Percentiles rank a stretch among this genome's conserved stretches.
These are phyloP conservation scores for Eriocheir sinensis DNA, from an alignment of 1,140 invertebrate genomes.

Conservation along the genomic window DNA sequence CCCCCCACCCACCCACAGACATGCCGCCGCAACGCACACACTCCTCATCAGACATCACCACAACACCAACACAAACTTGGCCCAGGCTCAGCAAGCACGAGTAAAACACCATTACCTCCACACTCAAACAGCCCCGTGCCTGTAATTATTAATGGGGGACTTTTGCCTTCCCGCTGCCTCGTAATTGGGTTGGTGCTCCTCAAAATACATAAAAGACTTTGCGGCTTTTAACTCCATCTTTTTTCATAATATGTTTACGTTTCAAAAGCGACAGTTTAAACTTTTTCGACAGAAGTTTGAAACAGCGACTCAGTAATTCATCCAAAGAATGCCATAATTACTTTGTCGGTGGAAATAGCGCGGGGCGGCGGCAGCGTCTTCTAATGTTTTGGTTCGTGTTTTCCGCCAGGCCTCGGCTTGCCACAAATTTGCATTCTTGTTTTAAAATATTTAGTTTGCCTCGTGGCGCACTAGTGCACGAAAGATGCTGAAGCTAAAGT, in stretches of 20 bases:
- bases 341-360: conserved; percentile 63
- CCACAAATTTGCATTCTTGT: conserved; percentile 24
- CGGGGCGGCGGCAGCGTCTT: conserved; percentile 26
- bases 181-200: conserved; percentile 62
- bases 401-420: background rate
- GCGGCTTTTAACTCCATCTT: conserved; percentile 71
- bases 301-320: conserved; percentile 70
- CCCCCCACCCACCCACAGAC: background rate
- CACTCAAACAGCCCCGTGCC: conserved; percentile 32
- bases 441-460: conserved; percentile 8
- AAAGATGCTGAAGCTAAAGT: background rate
- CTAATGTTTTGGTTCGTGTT: conserved; percentile 32
- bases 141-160: conserved; percentile 67
- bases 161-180: conserved; percentile 43
- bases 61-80: conserved; percentile 40
- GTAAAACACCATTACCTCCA: conserved; percentile 30
- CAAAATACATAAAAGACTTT: conserved; percentile 65
- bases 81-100: conserved; percentile 15
- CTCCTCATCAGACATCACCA: conserved; percentile 26
- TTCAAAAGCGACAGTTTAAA: conserved; percentile 77
- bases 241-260: conserved; percentile 76
- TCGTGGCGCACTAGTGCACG: conserved; percentile 4
- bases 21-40: conserved; percentile 26
- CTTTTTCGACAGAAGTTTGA: conserved; percentile 76
- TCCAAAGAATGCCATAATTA: conserved; percentile 76